A percentile compares a stretch with the other conserved stretches of the same genome.
Conservation (phyloP, 1,140 invertebrate genomes). For the Camponotus pennsylvanicus region DNA sequence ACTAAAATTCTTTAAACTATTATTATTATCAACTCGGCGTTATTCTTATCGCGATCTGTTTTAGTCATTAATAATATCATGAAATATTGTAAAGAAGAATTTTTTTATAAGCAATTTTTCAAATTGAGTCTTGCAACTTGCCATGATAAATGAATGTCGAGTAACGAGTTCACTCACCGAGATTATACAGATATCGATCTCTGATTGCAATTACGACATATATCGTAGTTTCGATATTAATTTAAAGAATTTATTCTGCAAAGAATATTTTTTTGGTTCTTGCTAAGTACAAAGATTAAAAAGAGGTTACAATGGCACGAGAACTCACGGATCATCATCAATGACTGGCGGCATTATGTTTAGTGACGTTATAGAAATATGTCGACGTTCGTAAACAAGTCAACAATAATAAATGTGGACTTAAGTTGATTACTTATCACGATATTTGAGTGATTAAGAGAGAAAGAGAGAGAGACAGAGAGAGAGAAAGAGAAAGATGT, state of each 20-base stretch:
- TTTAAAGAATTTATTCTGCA: background rate
- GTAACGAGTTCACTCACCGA: conserved; percentile 2
- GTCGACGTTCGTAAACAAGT: background rate
- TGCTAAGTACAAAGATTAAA: background rate
- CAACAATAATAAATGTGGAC: conserved; percentile 18
- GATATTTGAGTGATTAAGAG: background rate
- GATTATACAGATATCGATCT: conserved; percentile 1
- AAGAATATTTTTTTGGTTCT: background rate
- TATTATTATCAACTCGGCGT: background rate
- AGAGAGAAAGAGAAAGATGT: too few species aligned
- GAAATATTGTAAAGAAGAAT: background rate
- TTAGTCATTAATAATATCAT: background rate
- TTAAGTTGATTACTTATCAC: background rate
- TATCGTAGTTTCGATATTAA: background rate
- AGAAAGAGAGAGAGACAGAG: too few species aligned
- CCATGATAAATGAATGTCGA: background rate
- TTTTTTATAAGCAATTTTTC: conserved; percentile 5
- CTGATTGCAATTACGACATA: background rate
- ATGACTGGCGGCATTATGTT: background rate
- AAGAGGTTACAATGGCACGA: background rate
- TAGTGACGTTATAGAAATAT: background rate
- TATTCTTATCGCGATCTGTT: background rate
- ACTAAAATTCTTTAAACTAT: background rate
- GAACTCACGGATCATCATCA: background rate
- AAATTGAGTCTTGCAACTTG: background rate